Conservation (phyloP, 2,888 invertebrate species). For the Ophonus ardosiacus region DNA sequence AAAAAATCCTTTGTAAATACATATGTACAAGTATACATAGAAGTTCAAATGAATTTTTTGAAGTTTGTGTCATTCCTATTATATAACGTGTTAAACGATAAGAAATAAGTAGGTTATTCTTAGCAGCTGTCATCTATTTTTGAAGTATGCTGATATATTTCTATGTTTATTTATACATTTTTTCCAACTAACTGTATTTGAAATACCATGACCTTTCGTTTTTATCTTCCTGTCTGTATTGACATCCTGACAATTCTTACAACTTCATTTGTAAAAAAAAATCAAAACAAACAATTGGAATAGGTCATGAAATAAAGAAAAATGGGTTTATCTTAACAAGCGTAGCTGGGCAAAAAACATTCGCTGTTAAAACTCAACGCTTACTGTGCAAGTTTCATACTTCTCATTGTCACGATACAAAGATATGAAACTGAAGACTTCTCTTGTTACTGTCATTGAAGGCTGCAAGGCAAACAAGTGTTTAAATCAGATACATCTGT, state of each 20-base stretch:
- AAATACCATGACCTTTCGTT: slow-evolving; percentile 21
- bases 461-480: slow-evolving; percentile 14
- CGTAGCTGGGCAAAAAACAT: slow-evolving; percentile 6
- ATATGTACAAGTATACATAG: no score
- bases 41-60: no score
- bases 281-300: slow-evolving; percentile 18
- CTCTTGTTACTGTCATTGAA: slow-evolving; percentile 14
- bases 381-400: slow-evolving; percentile 23
- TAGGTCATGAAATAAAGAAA: slow-evolving; percentile 38
- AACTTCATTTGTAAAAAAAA: slow-evolving; percentile 17
- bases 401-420: slow-evolving; percentile 28
- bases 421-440: not conserved
- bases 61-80: not conserved
- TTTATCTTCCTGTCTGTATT: slow-evolving; percentile 9
- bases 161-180: not conserved
- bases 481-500: not conserved
- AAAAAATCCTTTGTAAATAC: no score
- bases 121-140: not conserved
- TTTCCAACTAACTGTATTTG: not conserved
- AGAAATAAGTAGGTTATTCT: not conserved
- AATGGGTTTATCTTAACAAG: slow-evolving; percentile 6
- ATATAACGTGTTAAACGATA: not conserved
- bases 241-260: not conserved
- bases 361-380: slow-evolving; percentile 23
- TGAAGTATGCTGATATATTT: not conserved